Evolutionary conservation across 1,140 invertebrate genomes (phyloP).

Genomic region (Brachionus paranguensis): DNA sequence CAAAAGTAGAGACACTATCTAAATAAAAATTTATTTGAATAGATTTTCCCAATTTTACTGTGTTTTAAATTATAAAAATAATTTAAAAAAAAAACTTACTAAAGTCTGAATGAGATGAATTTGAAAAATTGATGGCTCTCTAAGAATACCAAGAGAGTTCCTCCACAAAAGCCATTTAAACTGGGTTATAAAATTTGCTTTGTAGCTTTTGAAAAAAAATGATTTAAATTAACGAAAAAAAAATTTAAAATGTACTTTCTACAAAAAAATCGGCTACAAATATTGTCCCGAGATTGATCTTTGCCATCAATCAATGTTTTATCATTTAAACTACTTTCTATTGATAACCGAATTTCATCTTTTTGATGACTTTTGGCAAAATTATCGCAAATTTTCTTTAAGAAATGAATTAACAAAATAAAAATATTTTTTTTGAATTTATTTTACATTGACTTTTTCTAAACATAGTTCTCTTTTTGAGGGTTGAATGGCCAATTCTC

Average conservation of each 20-base stretch:
- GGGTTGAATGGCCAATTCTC: conserved; percentile 65
- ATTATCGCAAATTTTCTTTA: conserved; percentile 19
- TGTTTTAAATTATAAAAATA: background rate
- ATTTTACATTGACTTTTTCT: background rate
- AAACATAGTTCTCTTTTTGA: conserved; percentile 66
- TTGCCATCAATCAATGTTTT: background rate
- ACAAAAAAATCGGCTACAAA: background rate
- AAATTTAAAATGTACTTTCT: background rate
- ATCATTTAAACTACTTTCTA: background rate
- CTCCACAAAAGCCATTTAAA: conserved; percentile 27
- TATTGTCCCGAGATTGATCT: background rate
- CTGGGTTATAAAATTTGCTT: background rate
- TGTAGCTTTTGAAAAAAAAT: background rate
- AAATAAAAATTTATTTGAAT: background rate
- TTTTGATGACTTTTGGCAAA: background rate
- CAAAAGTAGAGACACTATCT: conserved; percentile 17
- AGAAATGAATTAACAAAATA: background rate
- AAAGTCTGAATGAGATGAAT: conserved; percentile 24
- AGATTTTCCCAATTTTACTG: background rate
- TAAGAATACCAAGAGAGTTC: background rate
- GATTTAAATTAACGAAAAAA: background rate
- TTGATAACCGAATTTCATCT: background rate
- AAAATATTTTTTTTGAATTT: background rate
- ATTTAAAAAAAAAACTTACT: conserved; percentile 38
- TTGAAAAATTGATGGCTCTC: conserved; percentile 10